Evolutionary conservation across 1,140 invertebrate species (phyloP), one percentile per base, ranked within the genome.

Genomic region (Lordiphosa mommai): DNA sequence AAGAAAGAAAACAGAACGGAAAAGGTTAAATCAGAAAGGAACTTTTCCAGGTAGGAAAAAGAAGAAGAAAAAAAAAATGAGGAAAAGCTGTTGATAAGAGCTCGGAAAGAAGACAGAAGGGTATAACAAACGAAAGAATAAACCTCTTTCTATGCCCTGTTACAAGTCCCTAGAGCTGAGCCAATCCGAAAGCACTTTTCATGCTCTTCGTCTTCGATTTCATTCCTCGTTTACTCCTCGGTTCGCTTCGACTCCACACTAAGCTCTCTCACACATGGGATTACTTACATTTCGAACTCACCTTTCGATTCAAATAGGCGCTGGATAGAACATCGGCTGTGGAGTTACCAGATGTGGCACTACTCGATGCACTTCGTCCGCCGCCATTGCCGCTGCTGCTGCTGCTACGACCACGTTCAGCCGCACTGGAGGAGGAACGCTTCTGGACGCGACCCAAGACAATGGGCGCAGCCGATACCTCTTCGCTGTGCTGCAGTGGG

Each of bases 201-300:
- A 40, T 61, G 37, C 63, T 56, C 16, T 36, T 12, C 34, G 4
- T 23, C 20, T 64, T 30, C 23, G 10, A 67, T 67, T 53, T 58
- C 63, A 67, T 67, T 67, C 63, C 44, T 52, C 63, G 63, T 32
- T 32, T 33, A 7, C n/a, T 13, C 1, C n/a, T 43, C 23, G 23
- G 10, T 43, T 12, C 6, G 3, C 12, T 43, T 12, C 40, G 27
- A 43, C 27, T 33, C 10, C 33, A 46, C 41, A 37, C 47, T 50
- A 61, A 63, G 61, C 46, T 67, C 47, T 71, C 49, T 43, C 52
- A 82, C n/a, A n/a, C n/a, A 70, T 61, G 68, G 68, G 64, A 82
- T 85, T 85, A 84, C 77, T 84, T 84, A 84, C 77, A 84, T 84
- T 84, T 84, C 77, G 72, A 85, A 85, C 85, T 82, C 73, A 88